Percentiles rank a stretch among this genome's conserved stretches.
These are phyloP conservation scores for Pandemis heparana DNA, from an alignment of 2,888 invertebrate species.

Conservation along the genomic window DNA sequence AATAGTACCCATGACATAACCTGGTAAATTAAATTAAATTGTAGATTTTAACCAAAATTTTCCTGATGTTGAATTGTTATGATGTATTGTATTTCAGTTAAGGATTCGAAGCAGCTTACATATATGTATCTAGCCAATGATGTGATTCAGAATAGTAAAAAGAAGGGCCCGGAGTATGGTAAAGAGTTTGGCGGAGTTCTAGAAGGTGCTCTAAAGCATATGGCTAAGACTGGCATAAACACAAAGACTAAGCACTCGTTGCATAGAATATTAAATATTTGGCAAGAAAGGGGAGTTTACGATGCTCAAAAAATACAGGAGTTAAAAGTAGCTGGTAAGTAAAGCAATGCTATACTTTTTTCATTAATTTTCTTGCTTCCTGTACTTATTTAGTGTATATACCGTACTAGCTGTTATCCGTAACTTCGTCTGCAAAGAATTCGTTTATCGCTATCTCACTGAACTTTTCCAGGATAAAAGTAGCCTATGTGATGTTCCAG, in stretches of 20 bases:
- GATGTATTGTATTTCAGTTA: conserved; percentile 85
- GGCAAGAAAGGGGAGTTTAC: conserved; percentile 97
- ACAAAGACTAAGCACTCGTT: conserved; percentile 93
- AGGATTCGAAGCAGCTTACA: conserved; percentile 94
- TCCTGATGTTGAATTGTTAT: not conserved
- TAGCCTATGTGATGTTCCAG: too few relatives aligned
- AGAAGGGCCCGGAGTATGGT: conserved; percentile 98
- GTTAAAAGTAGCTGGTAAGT: conserved; percentile 88
- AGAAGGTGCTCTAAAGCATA: conserved; percentile 93
- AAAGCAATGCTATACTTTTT: not conserved
- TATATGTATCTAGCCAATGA: conserved; percentile 99
- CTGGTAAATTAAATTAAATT: not conserved
- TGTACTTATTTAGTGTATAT: too few relatives aligned
- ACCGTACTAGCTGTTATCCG: too few relatives aligned
- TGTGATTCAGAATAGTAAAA: conserved; percentile 99
- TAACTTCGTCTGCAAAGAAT: too few relatives aligned
- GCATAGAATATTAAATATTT: conserved; percentile 93
- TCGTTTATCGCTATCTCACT: too few relatives aligned
- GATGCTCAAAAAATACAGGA: conserved; percentile 92
- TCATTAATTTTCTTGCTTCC: too few relatives aligned
- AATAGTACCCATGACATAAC: not conserved
- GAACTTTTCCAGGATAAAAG: too few relatives aligned
- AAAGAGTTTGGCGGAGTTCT: conserved; percentile 94
- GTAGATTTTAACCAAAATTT: not conserved
- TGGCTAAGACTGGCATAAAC: conserved; percentile 90